Percentiles rank a stretch among this genome's conserved stretches.
Evolutionary conservation across 2,888 invertebrate genomes (phyloP).

Genomic region (Nemurella pictetii): DNA sequence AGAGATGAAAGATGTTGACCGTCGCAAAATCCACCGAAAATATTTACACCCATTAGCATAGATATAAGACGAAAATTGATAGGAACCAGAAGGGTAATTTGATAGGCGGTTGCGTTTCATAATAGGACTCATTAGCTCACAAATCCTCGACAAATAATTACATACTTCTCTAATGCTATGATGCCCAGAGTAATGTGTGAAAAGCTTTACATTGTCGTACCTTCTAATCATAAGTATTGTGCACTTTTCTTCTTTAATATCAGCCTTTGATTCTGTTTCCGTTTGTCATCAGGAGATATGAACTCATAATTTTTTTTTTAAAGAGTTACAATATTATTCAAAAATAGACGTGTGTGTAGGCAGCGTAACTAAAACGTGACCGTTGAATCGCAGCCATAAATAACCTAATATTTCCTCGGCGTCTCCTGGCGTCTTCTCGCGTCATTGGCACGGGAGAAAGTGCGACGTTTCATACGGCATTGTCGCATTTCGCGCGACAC

Average conservation of each 20-base stretch:
- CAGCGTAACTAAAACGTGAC: background rate
- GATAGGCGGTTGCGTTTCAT: background rate
- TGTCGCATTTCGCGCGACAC: background rate
- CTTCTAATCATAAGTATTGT: too few relatives aligned
- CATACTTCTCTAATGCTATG: background rate
- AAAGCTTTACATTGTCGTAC: too few relatives aligned
- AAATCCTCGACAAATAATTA: background rate
- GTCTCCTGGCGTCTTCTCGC: background rate
- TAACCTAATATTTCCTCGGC: slow-evolving; percentile 15
- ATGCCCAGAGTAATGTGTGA: background rate
- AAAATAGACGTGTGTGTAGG: background rate
- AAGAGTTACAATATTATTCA: background rate
- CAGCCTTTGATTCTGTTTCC: too few relatives aligned
- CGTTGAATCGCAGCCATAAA: background rate
- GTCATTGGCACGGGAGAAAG: background rate
- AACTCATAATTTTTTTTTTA: too few relatives aligned
- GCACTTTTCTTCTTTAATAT: too few relatives aligned
- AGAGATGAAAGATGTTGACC: background rate
- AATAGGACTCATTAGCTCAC: background rate
- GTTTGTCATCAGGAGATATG: too few relatives aligned
- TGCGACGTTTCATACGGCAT: background rate
- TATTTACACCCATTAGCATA: background rate
- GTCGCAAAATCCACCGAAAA: background rate
- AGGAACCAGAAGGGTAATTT: background rate
- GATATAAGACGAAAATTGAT: background rate